A percentile compares a stretch with the other conserved stretches of the same genome.
Evolutionary conservation across 2,113 vertebrate genomes (phyloP).

Genomic region (Paedocypris sp.): DNA sequence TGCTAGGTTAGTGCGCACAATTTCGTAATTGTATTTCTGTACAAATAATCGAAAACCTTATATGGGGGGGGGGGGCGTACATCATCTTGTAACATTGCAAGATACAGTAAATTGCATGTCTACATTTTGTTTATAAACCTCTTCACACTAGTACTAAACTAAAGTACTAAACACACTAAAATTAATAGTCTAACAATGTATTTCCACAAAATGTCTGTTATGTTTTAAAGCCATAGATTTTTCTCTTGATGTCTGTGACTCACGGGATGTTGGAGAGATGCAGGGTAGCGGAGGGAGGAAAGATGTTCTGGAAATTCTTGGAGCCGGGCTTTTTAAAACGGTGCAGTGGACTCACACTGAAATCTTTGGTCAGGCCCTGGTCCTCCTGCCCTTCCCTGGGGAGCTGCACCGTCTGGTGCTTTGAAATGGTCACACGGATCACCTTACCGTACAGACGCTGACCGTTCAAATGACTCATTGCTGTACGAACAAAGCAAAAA

Average conservation of each 20-base stretch:
- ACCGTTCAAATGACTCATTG: constrained; percentile 71
- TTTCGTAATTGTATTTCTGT: too few species aligned
- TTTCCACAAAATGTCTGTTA: too few species aligned
- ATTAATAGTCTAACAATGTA: too few species aligned
- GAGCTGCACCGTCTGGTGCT: constrained; percentile 66
- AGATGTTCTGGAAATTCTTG: constrained; percentile 73
- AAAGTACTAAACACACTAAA: too few species aligned
- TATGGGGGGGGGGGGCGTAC: too few species aligned
- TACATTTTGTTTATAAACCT: too few species aligned
- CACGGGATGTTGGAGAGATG: constrained; percentile 82
- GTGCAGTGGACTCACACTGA: constrained; percentile 69
- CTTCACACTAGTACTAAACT: too few species aligned
- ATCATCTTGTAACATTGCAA: too few species aligned
- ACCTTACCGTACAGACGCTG: constrained; percentile 70
- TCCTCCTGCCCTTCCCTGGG: constrained; percentile 65
- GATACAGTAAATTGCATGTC: too few species aligned
- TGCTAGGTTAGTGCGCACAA: too few species aligned
- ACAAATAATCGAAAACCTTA: too few species aligned
- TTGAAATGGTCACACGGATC: constrained; percentile 66
- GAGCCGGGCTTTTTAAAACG: constrained; percentile 74
- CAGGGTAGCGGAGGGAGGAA: constrained; percentile 73
- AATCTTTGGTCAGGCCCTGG: constrained; percentile 72
- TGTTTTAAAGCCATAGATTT: too few species aligned
- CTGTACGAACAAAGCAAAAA: constrained; percentile 39
- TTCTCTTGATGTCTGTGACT: constrained; percentile 41